These are phyloP conservation scores for Rhynchopsitta pachyrhyncha DNA, from an alignment of 2,113 vertebrate genomes.

Conservation along the genomic window DNA sequence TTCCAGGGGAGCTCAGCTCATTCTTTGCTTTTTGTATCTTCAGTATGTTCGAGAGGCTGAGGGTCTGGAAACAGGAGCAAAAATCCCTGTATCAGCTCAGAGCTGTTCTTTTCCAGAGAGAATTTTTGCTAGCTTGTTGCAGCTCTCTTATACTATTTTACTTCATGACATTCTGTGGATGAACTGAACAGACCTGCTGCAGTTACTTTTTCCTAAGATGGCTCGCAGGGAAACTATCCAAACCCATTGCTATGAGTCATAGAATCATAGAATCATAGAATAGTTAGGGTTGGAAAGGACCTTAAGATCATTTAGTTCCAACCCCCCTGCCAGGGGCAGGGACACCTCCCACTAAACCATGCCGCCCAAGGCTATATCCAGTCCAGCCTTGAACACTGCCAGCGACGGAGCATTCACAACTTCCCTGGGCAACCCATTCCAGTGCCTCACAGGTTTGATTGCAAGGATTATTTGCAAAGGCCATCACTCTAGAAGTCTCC, in stretches of 20 bases:
- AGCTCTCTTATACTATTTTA: neutral
- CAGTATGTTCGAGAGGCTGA: neutral
- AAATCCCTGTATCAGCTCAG: fast-evolving
- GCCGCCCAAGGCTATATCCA: too few relatives aligned
- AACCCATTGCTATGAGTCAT: neutral
- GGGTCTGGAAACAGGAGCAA: neutral
- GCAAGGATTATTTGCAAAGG: neutral
- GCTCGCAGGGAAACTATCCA: neutral
- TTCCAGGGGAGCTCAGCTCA: neutral
- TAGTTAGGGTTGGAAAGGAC: too few relatives aligned
- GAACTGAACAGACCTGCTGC: neutral
- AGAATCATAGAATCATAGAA: too few relatives aligned
- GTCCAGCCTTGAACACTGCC: too few relatives aligned
- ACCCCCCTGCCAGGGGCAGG: too few relatives aligned
- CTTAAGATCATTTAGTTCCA: too few relatives aligned
- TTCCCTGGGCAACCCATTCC: too few relatives aligned
- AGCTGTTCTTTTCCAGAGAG: neutral
- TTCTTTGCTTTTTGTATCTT: neutral
- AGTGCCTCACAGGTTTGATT: neutral
- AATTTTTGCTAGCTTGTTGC: neutral
- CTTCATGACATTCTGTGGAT: neutral
- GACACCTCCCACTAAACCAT: too few relatives aligned
- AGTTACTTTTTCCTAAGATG: neutral
- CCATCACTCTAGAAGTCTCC: neutral
- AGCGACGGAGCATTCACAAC: too few relatives aligned